Evolutionary conservation across 92 coral and sea anemone species (phyloP).

Genomic region (Isaurus tuberculatus): DNA sequence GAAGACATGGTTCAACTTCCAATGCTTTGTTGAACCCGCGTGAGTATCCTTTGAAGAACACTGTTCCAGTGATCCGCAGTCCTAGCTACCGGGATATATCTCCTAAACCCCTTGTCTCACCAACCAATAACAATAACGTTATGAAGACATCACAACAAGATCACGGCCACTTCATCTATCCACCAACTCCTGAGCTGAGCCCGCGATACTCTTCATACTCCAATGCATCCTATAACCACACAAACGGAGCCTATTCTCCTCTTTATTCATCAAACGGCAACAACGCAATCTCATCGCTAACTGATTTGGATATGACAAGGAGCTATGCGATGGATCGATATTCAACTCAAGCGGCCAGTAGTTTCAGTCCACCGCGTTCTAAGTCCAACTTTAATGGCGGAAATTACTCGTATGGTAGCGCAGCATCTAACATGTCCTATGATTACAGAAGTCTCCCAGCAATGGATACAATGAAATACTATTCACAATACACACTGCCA

Average conservation of each 20-base stretch:
- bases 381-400: conserved; percentile 70
- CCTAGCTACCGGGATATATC: conserved; percentile 75
- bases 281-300: conserved; percentile 58
- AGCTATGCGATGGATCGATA: conserved; percentile 79
- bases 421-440: conserved; percentile 67
- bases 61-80: conserved; percentile 58
- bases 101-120: conserved; percentile 67
- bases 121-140: conserved; percentile 70
- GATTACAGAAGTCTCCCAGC: conserved; percentile 82
- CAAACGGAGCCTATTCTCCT: conserved; percentile 66
- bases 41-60: conserved; percentile 49
- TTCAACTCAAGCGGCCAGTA: conserved; percentile 58
- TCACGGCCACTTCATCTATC: conserved; percentile 86
- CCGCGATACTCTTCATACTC: conserved; percentile 78
- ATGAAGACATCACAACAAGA: conserved; percentile 73
- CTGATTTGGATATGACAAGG: conserved; percentile 80
- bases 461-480: conserved; percentile 87
- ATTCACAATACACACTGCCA: conserved; percentile 85
- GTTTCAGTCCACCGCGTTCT: conserved; percentile 73
- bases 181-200: conserved; percentile 87
- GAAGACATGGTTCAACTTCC: conserved; percentile 78
- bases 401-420: conserved; percentile 61
- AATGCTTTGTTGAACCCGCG: conserved; percentile 79
- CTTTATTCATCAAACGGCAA: conserved; percentile 58
- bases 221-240: conserved; percentile 62